Evolutionary conservation across 1,140 invertebrate genomes (phyloP), one percentile per base, ranked within the genome.

Genomic region (Mycetomoellerius zeteki): DNA sequence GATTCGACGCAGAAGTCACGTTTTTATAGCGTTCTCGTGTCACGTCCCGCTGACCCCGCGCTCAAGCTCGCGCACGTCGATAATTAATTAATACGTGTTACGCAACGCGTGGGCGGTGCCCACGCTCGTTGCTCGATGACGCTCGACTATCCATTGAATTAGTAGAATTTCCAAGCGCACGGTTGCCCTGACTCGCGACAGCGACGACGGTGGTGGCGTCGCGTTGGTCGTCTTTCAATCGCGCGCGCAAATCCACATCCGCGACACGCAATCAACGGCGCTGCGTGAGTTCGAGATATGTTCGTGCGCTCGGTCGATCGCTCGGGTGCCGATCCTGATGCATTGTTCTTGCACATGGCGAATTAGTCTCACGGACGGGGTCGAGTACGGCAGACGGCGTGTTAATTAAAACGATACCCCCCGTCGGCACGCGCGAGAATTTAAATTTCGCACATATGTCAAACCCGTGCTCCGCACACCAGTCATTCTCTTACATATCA

Each of bases 381-480:
- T 52, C 75, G 72, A 19, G 52, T 7, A 62, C 43, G 71, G 33
- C 85, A 72, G 43, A 47, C 58, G 75, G 56, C 10, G 33, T 71
- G 75, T 81, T 88, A 88, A 88, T 88, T 88, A 87, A 88, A 88
- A 88, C 85, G 71, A 81, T 87, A 81, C 76, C 87, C 62, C 84
- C 64, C 77, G 85, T 50, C 30, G 72, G 6, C 47, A 58, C 64
- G 77, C 75, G 27, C 52, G 54, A n/a, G 21, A 88, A 78, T 82
- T 77, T 37, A 52, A 65, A 87, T 75, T 76, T 85, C 50, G 69
- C 81, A 47, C 78, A 75, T 72, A 84, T 73, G 78, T 84, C 92
- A 85, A 90, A 88, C 81, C 87, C 58, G 47, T 33, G 16, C 47
- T 47, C 47, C 24, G n/a, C 24, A n/a, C 56, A 19, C 30, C 14